Evolutionary conservation across 1,140 invertebrate species (phyloP).

Genomic region (Sitophilus oryzae): DNA sequence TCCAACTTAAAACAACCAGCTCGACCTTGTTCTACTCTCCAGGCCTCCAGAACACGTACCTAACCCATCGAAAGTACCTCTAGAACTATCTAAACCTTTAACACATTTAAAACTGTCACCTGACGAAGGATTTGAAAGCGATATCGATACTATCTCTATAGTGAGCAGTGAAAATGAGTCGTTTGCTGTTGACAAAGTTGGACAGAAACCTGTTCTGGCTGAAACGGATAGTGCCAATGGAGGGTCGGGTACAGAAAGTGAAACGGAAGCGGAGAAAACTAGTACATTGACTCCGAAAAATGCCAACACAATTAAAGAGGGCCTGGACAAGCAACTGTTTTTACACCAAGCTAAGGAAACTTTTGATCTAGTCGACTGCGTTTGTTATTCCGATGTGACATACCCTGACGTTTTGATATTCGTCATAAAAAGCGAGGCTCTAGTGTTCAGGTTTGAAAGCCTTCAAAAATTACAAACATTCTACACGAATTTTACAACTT

Average conservation of each 20-base stretch:
- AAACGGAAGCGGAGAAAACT: slow-evolving; percentile 32
- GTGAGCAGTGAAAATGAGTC: slow-evolving; percentile 40
- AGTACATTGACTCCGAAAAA: slow-evolving; percentile 21
- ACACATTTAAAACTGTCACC: slow-evolving; percentile 15
- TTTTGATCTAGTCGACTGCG: slow-evolving; percentile 41
- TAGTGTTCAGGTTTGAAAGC: slow-evolving; percentile 43
- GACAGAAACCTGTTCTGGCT: slow-evolving; percentile 13
- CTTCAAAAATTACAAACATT: slow-evolving; percentile 35
- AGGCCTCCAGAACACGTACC: slow-evolving; percentile 13
- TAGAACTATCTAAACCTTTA: slow-evolving; percentile 10
- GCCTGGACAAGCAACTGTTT: slow-evolving; percentile 7
- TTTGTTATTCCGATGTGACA: slow-evolving; percentile 43
- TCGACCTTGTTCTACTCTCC: slow-evolving; percentile 30
- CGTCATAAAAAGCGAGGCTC: slow-evolving; percentile 40
- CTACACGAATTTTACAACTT: slow-evolving; percentile 40
- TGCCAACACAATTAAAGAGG: slow-evolving; percentile 15
- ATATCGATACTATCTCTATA: slow-evolving; percentile 42
- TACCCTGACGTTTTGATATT: slow-evolving; percentile 41
- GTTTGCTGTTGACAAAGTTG: slow-evolving; percentile 27
- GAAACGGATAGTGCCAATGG: slow-evolving; percentile 44
- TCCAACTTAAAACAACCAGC: slow-evolving; percentile 31
- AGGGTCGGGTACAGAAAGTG: slow-evolving; percentile 39
- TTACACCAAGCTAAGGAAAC: slow-evolving; percentile 24
- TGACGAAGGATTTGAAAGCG: slow-evolving; percentile 46
- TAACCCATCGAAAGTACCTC: slow-evolving; percentile 15